Evolutionary conservation across 1,140 invertebrate genomes (phyloP), one percentile per base, ranked within the genome.

Genomic region (Fopius arisanus): DNA sequence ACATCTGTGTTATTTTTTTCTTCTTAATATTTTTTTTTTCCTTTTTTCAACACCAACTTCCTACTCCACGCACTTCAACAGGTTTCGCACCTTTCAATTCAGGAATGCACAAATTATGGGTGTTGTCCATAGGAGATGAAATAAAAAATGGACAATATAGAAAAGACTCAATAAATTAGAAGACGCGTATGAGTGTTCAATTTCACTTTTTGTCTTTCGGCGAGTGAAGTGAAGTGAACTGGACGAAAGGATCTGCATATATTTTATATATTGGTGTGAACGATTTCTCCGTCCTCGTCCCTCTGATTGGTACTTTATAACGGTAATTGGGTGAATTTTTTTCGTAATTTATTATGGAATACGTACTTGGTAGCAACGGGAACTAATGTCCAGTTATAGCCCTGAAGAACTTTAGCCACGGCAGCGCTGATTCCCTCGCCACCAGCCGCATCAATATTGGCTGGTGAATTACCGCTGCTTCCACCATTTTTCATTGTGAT

Each of bases 361-460:
- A 90, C 92, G 92, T 88, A 94, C 93, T 94, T 94, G 82, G 90
- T 92, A 4, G 93, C 93, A 74, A 94, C 91, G 14, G 95, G 94
- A 14, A 96, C 93, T 51, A 94, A 86, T 21, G 93, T 93, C 95
- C 95, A 96, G 82, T 97, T 94, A 85, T 96, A 96, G 12, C 94
- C 95, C 82, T 93, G 87, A 48, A 94, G 87, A 65, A 94, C 93
- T 83, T 94, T 94, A 77, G 92, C 91, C 43, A 94, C 93, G 12
- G 93, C 93, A 54, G 92, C 92, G 72, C 91, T 92, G 73, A 94
- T 94, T 69, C 91, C 91, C 76, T 89, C 89, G 75, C 87, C 87
- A 9, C 84, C 83, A 54, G 82, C 80, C 0, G 59, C 71, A n/a
- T 67, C 75, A 19, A 73, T 75, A 33, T 40, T 67, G 0, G 48